Evolutionary conservation across 2,113 vertebrate genomes (phyloP).

Genomic region (Spilogale gracilis): DNA sequence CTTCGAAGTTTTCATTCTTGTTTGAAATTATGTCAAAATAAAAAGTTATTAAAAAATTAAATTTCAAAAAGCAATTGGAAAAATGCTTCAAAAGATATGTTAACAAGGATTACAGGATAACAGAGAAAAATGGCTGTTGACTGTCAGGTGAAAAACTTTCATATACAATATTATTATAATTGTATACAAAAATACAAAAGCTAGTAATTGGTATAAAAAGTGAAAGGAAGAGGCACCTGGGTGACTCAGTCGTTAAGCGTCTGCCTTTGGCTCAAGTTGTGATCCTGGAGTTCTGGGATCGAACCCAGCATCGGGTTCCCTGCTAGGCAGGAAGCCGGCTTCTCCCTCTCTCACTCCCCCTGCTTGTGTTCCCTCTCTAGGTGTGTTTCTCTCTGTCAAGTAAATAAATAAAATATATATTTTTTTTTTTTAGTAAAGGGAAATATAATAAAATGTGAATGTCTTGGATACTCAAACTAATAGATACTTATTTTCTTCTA

Average conservation of each 20-base stretch:
- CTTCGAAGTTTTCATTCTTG: not conserved
- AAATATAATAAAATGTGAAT: not conserved
- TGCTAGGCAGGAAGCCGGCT: too few species aligned
- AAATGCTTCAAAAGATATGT: not conserved
- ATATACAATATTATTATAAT: not conserved
- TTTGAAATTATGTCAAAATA: not conserved
- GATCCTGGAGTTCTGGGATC: too few species aligned
- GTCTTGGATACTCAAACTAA: not conserved
- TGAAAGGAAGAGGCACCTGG: not conserved
- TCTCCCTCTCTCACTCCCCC: too few species aligned
- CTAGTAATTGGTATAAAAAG: not conserved
- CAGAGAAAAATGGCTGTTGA: not conserved
- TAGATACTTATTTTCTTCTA: not conserved
- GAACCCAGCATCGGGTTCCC: too few species aligned
- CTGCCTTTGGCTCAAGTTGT: too few species aligned
- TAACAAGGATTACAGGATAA: not conserved
- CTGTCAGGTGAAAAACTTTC: not conserved
- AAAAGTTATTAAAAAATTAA: not conserved
- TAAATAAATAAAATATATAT: too few species aligned
- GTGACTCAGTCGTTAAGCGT: too few species aligned
- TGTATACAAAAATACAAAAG: not conserved
- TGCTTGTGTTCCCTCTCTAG: too few species aligned
- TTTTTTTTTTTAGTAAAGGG: not conserved
- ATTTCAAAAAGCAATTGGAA: not conserved
- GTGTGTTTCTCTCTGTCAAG: too few species aligned